A percentile compares a stretch with the other conserved stretches of the same genome.
These are phyloP conservation scores for Apeira syringaria DNA, from an alignment of 2,888 invertebrate species.

Conservation along the genomic window DNA sequence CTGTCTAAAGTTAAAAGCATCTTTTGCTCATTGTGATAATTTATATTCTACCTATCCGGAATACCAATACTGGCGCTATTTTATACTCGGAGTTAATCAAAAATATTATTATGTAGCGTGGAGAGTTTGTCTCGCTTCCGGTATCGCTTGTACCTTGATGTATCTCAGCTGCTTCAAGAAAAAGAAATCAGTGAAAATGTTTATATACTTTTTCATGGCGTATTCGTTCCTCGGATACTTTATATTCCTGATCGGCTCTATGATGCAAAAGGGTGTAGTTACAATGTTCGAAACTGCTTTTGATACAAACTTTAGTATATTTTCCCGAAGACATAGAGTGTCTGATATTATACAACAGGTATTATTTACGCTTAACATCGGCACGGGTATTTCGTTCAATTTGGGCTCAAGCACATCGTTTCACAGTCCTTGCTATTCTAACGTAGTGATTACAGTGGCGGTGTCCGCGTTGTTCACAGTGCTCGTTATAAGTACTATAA, in stretches of 20 bases:
- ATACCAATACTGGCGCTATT: slow-evolving; percentile 61
- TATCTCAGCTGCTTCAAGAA: slow-evolving; percentile 56
- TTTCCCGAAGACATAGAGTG: slow-evolving; percentile 37
- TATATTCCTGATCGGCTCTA: slow-evolving; percentile 55
- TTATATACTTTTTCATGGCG: slow-evolving; percentile 38
- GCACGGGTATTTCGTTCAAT: slow-evolving; percentile 57
- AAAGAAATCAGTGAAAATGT: slow-evolving; percentile 44
- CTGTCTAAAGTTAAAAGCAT: slow-evolving; percentile 45
- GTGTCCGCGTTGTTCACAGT: slow-evolving; percentile 39
- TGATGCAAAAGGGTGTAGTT: slow-evolving; percentile 68
- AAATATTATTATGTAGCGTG: slow-evolving; percentile 48
- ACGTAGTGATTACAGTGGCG: slow-evolving; percentile 51
- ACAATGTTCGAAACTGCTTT: slow-evolving; percentile 50
- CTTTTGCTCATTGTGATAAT: slow-evolving; percentile 43
- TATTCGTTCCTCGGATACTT: slow-evolving; percentile 49
- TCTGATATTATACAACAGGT: slow-evolving; percentile 45
- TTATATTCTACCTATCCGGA: slow-evolving; percentile 60
- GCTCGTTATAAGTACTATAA: slow-evolving; percentile 44
- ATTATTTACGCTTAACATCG: slow-evolving; percentile 49
- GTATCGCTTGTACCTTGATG: slow-evolving; percentile 38
- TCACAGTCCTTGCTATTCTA: slow-evolving; percentile 61
- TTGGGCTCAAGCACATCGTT: slow-evolving; percentile 53
- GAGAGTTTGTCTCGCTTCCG: slow-evolving; percentile 61
- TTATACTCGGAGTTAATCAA: slow-evolving; percentile 34
- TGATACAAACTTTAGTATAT: slow-evolving; percentile 51